Evolutionary conservation across 2,113 vertebrate genomes (phyloP).

Genomic region (Eretmochelys imbricata): DNA sequence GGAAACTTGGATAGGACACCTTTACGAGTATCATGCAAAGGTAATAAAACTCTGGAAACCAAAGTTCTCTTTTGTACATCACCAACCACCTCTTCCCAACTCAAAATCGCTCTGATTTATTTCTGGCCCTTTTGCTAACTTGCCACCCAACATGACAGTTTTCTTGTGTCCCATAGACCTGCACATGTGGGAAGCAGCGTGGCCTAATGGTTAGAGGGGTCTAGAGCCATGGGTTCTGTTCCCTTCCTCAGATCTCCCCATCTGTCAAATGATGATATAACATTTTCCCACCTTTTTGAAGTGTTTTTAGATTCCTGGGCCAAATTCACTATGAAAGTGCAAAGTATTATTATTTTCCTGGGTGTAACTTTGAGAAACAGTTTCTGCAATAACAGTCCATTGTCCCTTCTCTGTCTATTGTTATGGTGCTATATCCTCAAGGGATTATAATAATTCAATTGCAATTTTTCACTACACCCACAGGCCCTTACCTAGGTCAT

Average conservation of each 20-base stretch:
- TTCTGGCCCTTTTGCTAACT: constrained; percentile 20
- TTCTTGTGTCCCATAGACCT: neutral
- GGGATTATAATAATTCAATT: neutral
- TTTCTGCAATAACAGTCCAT: constrained; percentile 8
- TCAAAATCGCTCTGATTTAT: constrained; percentile 49
- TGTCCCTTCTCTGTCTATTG: neutral
- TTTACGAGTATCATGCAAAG: constrained; percentile 57
- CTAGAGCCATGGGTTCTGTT: neutral
- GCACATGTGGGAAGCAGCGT: neutral
- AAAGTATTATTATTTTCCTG: constrained; percentile 53
- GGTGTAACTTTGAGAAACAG: constrained; percentile 40
- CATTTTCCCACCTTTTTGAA: constrained; percentile 55
- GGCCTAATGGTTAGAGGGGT: neutral
- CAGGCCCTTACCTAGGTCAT: neutral
- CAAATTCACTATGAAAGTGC: constrained; percentile 49
- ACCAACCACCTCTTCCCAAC: constrained; percentile 49
- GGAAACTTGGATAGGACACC: constrained; percentile 68
- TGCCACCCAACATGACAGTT: neutral
- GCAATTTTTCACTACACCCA: neutral
- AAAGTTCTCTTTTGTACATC: constrained; percentile 56
- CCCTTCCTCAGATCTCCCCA: neutral
- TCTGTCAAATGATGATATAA: constrained; percentile 38
- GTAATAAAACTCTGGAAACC: constrained; percentile 69
- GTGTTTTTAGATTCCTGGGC: constrained; percentile 43
- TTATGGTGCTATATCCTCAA: neutral